These are phyloP conservation scores for Apomyelois bistriatella DNA, from an alignment of 2,888 invertebrate species.

Conservation along the genomic window DNA sequence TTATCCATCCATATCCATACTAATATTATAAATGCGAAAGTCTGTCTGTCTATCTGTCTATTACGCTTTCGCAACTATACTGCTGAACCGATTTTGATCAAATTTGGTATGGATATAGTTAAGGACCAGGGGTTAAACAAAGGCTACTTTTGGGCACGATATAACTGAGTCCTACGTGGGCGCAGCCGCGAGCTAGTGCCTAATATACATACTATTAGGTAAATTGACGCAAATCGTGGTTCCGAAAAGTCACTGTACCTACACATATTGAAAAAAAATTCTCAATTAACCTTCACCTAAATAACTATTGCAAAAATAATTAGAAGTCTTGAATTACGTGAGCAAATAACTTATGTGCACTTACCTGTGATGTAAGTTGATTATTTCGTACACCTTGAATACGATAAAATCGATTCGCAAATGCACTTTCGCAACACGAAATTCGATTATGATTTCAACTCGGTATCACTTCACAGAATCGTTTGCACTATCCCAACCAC, in stretches of 20 bases:
- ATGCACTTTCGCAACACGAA: constrained; percentile 11
- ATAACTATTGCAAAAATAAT: constrained; percentile 8
- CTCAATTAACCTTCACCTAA: constrained; percentile 10
- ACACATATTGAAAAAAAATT: not conserved
- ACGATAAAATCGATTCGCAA: constrained; percentile 8
- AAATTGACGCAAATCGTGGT: not conserved
- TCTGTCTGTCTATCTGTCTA: too few species aligned
- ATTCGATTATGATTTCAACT: constrained; percentile 1
- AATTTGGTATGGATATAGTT: too few species aligned
- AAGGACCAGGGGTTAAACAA: too few species aligned
- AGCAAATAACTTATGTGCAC: constrained; percentile 6
- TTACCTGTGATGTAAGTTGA: constrained; percentile 12
- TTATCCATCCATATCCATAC: not conserved
- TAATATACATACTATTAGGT: not conserved
- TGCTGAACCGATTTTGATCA: too few species aligned
- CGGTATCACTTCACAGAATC: constrained; percentile 1
- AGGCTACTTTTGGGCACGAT: too few species aligned
- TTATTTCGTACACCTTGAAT: constrained; percentile 7
- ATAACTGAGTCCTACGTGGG: too few species aligned
- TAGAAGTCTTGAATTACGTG: constrained; percentile 4
- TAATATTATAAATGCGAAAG: too few species aligned
- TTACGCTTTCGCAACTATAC: too few species aligned
- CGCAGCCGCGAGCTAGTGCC: too few species aligned
- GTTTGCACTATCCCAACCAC: constrained; percentile 6
- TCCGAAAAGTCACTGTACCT: not conserved